Percentiles rank a stretch among this genome's conserved stretches.
These are phyloP conservation scores for Heliconius melpomene DNA, from an alignment of 1,140 invertebrate species.

Conservation along the genomic window DNA sequence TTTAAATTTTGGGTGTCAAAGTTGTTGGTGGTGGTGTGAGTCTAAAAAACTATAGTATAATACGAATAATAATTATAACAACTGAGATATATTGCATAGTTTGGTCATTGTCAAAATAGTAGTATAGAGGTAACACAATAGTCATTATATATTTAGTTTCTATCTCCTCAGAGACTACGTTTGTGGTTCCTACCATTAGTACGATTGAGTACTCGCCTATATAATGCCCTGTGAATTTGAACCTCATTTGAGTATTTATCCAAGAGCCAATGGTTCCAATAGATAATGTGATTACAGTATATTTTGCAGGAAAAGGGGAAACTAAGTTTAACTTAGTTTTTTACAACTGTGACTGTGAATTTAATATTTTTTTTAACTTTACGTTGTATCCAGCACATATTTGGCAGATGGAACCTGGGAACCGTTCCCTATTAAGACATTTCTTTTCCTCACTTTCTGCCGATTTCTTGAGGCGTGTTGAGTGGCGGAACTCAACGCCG, in stretches of 20 bases:
- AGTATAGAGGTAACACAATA: constrained; percentile 46
- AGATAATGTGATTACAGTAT: neutral
- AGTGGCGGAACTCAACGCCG: no score
- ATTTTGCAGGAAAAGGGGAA: neutral
- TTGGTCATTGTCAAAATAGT: constrained; percentile 20
- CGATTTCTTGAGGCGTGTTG: no score
- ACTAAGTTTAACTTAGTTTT: no score
- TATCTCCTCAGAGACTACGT: constrained; percentile 61
- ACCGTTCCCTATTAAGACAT: no score
- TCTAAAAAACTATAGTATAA: neutral
- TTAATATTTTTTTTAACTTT: no score
- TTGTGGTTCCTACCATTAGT: constrained; percentile 73
- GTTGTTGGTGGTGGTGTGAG: neutral
- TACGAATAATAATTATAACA: neutral
- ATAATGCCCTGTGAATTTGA: constrained; percentile 1
- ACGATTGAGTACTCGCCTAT: constrained; percentile 63
- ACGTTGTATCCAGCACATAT: no score
- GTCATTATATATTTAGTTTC: constrained; percentile 72
- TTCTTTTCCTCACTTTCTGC: no score
- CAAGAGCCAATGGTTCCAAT: neutral
- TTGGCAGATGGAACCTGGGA: no score
- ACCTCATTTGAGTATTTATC: neutral
- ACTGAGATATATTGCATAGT: neutral
- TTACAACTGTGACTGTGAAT: no score
- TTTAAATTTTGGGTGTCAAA: neutral